Conservation (phyloP, 2,888 invertebrate species). For the Latrodectus elegans region DNA sequence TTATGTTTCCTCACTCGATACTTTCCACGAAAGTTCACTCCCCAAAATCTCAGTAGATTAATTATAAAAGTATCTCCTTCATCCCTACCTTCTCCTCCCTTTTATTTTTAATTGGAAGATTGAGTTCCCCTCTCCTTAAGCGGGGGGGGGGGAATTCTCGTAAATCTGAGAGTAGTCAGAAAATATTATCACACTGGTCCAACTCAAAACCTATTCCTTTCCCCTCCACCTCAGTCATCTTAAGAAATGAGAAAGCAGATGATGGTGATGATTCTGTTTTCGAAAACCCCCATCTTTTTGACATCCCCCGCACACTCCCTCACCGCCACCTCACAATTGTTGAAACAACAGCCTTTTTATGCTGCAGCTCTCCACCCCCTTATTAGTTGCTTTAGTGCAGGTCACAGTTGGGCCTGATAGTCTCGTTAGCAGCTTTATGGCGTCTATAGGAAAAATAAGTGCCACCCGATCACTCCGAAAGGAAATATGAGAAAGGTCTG, state of each 20-base stretch:
- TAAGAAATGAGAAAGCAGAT: constrained; percentile 40
- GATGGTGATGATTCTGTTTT: constrained; percentile 66
- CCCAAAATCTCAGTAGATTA: constrained; percentile 26
- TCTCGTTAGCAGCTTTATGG: constrained; percentile 69
- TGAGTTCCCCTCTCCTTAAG: constrained; percentile 26
- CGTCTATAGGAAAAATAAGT: constrained; percentile 64
- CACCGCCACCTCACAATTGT: constrained; percentile 40
- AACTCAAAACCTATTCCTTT: background rate
- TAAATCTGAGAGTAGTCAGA: constrained; percentile 45
- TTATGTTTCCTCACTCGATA: background rate
- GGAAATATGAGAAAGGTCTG: background rate
- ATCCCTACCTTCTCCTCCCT: background rate
- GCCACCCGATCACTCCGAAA: constrained; percentile 25
- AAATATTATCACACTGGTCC: constrained; percentile 53
- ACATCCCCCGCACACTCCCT: constrained; percentile 7
- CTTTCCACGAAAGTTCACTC: background rate
- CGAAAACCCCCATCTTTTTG: constrained; percentile 17
- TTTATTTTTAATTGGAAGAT: constrained; percentile 34
- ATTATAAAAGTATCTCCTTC: constrained; percentile 13
- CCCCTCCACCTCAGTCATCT: background rate
- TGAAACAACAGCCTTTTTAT: constrained; percentile 67
- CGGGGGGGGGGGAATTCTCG: constrained; percentile 38
- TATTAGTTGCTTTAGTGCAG: constrained; percentile 67
- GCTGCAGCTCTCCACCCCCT: constrained; percentile 58
- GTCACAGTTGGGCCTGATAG: constrained; percentile 68